Percentiles rank a stretch among this genome's conserved stretches.
Evolutionary conservation across 2,113 vertebrate species (phyloP).

Genomic region (Apteryx owenii): DNA sequence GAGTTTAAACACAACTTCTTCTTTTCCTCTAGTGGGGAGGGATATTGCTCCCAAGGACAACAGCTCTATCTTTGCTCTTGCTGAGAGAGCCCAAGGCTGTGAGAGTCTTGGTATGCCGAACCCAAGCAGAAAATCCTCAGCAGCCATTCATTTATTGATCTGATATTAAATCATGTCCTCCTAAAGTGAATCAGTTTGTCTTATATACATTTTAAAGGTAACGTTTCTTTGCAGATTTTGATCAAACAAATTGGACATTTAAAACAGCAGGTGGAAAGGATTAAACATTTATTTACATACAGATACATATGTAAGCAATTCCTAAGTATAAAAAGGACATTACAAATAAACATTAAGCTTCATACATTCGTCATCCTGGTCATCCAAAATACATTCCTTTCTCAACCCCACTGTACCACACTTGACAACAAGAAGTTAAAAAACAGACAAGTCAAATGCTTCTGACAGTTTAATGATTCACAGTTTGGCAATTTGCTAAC

Average conservation of each 20-base stretch:
- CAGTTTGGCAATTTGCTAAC: conserved; percentile 53
- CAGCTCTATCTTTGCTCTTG: neutral
- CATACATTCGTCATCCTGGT: conserved; percentile 75
- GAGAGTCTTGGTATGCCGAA: neutral
- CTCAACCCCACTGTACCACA: conserved; percentile 62
- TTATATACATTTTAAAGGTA: neutral
- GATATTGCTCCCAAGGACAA: neutral
- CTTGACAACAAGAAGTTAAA: conserved; percentile 62
- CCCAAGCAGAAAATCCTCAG: neutral
- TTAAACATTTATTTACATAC: conserved; percentile 80
- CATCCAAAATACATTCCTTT: conserved; percentile 71
- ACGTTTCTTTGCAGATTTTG: neutral
- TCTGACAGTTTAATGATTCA: conserved; percentile 16
- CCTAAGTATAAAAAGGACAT: conserved; percentile 70
- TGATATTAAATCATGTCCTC: neutral
- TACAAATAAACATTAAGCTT: conserved; percentile 73
- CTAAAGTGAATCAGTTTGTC: neutral
- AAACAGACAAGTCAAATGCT: conserved; percentile 36
- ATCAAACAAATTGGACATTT: neutral
- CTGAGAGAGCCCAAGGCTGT: neutral
- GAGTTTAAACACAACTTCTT: neutral
- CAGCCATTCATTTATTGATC: neutral
- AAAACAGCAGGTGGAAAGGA: conserved; percentile 60
- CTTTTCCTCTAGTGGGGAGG: neutral
- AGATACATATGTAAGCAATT: conserved; percentile 73